Conservation (phyloP, 1,140 invertebrate genomes). For the Paramacrobiotus metropolitanus region DNA sequence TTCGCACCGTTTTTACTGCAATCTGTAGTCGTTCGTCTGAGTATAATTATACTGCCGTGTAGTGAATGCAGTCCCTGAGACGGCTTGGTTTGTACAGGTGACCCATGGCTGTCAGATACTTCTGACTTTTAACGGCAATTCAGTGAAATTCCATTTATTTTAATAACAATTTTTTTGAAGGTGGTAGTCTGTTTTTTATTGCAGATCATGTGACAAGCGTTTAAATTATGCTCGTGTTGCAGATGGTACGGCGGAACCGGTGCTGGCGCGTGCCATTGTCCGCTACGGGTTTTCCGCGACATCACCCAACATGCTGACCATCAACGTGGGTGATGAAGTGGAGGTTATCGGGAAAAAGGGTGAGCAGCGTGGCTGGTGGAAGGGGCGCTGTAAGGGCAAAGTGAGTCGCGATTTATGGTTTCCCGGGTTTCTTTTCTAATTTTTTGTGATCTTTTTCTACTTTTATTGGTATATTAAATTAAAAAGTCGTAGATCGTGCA, state of each 20-base stretch:
- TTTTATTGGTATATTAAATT: not conserved
- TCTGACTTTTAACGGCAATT: no score
- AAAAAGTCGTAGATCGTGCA: not conserved
- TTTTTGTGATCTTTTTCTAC: not conserved
- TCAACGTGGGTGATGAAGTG: conserved; percentile 50
- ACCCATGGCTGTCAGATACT: no score
- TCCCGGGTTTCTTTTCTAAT: not conserved
- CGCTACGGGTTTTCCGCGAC: conserved; percentile 25
- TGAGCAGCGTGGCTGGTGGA: conserved; percentile 56
- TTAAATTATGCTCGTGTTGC: no score
- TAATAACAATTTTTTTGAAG: not conserved
- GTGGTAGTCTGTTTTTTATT: conserved; percentile 11
- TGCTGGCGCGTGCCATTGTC: conserved; percentile 26
- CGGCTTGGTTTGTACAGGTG: no score
- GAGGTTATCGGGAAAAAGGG: conserved; percentile 49
- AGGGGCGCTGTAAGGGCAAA: conserved; percentile 39
- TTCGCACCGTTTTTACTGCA: no score
- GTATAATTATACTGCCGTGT: no score
- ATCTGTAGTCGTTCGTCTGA: no score
- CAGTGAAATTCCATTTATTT: not conserved
- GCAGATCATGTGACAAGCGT: conserved; percentile 47
- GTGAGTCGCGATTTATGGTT: conserved; percentile 17
- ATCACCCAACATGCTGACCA: conserved; percentile 46
- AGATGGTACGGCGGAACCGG: conserved; percentile 43
- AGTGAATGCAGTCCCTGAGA: no score